phyloP scores from a whole-genome alignment of 2,113 vertebrate genomes.

The Hyaena hyaena region DNA sequence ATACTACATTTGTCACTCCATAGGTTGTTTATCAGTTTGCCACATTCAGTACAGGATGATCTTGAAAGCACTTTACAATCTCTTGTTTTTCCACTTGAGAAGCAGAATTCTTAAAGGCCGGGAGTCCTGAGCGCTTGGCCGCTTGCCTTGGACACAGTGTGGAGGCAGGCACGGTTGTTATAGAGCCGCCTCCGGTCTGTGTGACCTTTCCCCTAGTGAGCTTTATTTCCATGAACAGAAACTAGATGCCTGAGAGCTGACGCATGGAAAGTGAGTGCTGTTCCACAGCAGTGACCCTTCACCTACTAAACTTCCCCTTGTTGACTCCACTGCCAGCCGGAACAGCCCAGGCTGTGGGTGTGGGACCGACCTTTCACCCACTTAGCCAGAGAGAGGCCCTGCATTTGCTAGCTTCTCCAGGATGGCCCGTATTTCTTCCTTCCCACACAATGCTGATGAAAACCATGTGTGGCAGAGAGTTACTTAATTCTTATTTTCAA shows the following conservation, averaged over 20 bases:
- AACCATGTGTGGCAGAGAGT: background rate
- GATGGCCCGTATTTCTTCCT: background rate
- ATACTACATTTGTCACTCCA: background rate
- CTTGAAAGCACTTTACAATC: slow-evolving; percentile 15
- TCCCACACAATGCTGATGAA: background rate
- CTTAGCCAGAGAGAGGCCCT: background rate
- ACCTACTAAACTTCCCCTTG: slow-evolving; percentile 77
- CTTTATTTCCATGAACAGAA: slow-evolving; percentile 59
- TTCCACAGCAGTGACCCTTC: slow-evolving; percentile 53
- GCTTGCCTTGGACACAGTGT: background rate
- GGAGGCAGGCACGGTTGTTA: background rate
- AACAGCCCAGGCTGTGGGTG: background rate
- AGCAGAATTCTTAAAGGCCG: slow-evolving; percentile 50
- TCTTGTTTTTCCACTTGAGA: slow-evolving; percentile 66
- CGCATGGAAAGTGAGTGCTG: slow-evolving; percentile 15
- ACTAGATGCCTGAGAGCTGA: slow-evolving; percentile 42
- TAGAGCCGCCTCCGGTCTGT: background rate
- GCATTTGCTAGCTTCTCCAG: background rate
- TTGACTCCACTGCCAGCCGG: background rate
- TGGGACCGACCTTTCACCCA: slow-evolving; percentile 60
- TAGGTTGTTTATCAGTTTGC: background rate
- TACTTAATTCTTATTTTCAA: slow-evolving; percentile 14
- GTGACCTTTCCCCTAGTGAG: slow-evolving; percentile 65
- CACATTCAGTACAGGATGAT: background rate
- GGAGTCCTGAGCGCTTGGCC: background rate